Percentiles rank a stretch among this genome's conserved stretches.
Evolutionary conservation across 1,140 invertebrate species (phyloP).

Genomic region (Anthonomus grandis): DNA sequence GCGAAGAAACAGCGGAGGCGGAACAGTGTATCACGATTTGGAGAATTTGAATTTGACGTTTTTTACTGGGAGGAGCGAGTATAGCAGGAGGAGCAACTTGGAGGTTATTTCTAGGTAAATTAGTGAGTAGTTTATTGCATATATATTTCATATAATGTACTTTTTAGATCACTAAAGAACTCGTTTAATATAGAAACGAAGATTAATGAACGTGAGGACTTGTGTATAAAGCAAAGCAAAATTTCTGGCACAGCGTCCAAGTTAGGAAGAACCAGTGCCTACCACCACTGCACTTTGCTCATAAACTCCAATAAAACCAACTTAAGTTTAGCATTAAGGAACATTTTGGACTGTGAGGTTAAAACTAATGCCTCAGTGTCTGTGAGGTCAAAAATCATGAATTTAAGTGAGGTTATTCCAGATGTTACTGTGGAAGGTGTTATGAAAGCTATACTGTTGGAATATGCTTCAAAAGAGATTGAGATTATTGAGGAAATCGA

Average conservation of each 20-base stretch:
- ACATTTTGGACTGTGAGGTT: conserved; percentile 46
- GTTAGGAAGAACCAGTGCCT: conserved; percentile 76
- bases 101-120: conserved; percentile 67
- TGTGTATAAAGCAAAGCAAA: conserved; percentile 22
- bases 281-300: conserved; percentile 93
- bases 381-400: conserved; percentile 71
- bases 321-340: conserved; percentile 60
- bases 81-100: conserved; percentile 81
- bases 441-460: conserved; percentile 51
- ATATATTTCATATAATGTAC: neutral
- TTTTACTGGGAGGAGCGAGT: conserved; percentile 72
- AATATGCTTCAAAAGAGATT: neutral
- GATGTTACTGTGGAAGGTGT: conserved; percentile 65
- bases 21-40: conserved; percentile 94
- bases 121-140: no score
- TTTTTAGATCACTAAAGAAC: conserved; percentile 60
- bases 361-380: conserved; percentile 81
- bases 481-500: conserved; percentile 56
- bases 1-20: conserved; percentile 90
- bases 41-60: conserved; percentile 93
- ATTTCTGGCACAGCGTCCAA: conserved; percentile 92
- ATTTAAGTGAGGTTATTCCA: conserved; percentile 68
- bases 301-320: conserved; percentile 75
- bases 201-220: conserved; percentile 77
- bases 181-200: conserved; percentile 72